These are phyloP conservation scores for Lasioglossum leucozonium DNA, from an alignment of 2,888 invertebrate genomes.

Conservation along the genomic window DNA sequence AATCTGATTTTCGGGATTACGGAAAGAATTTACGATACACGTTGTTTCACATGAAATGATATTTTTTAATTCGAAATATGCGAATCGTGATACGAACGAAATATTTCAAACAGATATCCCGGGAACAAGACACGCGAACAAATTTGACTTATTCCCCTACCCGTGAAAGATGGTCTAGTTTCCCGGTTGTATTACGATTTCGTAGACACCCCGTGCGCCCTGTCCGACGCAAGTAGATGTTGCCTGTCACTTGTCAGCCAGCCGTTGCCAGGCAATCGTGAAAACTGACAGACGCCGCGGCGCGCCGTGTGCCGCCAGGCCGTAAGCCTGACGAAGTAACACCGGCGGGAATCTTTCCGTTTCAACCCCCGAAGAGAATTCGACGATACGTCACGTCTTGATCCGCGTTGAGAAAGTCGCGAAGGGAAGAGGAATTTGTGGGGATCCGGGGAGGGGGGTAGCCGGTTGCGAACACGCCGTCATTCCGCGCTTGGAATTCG, in stretches of 20 bases:
- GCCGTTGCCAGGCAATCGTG: not conserved
- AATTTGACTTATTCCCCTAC: not conserved
- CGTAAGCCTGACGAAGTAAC: slow-evolving; percentile 35
- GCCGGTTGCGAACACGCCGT: slow-evolving; percentile 35
- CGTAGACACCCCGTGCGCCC: not conserved
- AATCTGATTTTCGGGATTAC: not conserved
- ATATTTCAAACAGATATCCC: not conserved
- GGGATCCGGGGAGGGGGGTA: not conserved
- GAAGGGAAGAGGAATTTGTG: slow-evolving; percentile 7
- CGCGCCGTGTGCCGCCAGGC: not conserved
- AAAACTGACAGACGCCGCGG: slow-evolving; percentile 11
- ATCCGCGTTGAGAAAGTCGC: slow-evolving; percentile 61
- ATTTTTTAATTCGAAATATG: not conserved
- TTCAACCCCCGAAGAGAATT: slow-evolving; percentile 52
- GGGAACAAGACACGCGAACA: not conserved
- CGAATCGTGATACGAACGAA: too few relatives aligned
- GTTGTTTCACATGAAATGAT: not conserved
- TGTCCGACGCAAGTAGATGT: slow-evolving; percentile 1
- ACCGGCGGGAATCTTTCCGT: slow-evolving; percentile 15
- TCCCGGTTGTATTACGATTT: not conserved
- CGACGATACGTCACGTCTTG: slow-evolving; percentile 63
- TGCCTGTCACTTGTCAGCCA: not conserved
- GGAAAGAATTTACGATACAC: not conserved
- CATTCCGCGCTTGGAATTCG: slow-evolving; percentile 23
- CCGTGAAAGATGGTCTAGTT: not conserved